Conservation (phyloP, 1,140 invertebrate genomes). For the Akabosia matsudoensis region DNA sequence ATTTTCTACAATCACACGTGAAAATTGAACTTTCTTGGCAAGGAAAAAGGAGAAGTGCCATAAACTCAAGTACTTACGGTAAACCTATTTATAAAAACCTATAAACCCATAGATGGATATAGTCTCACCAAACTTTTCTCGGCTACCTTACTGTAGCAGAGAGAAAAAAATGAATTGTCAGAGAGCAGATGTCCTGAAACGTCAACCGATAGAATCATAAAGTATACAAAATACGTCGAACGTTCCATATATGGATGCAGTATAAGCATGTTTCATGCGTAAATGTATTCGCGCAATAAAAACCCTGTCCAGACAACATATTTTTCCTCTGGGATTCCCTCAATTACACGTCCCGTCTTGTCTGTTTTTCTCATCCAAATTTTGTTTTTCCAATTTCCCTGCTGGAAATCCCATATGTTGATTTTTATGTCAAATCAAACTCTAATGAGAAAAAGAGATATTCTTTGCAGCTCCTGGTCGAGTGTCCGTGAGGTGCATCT, state of each 20-base stretch:
- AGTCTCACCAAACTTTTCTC: no score
- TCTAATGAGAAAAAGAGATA: neutral
- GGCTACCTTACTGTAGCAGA: no score
- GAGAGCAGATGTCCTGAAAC: slow-evolving; percentile 2
- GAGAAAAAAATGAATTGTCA: no score
- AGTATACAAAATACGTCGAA: no score
- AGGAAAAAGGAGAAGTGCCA: slow-evolving; percentile 1
- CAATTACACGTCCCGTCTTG: neutral
- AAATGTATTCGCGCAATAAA: neutral
- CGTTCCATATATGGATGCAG: neutral
- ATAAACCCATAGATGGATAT: no score
- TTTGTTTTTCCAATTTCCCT: slow-evolving; percentile 17
- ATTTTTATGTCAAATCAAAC: slow-evolving; percentile 1
- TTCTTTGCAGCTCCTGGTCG: neutral
- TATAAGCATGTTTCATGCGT: neutral
- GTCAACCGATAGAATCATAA: no score
- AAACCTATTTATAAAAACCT: neutral
- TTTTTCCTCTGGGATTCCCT: neutral
- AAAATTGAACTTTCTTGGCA: slow-evolving; percentile 2
- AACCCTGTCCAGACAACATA: slow-evolving; percentile 6
- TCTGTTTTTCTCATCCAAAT: slow-evolving; percentile 21
- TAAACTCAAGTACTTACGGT: neutral
- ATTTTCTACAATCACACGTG: slow-evolving; percentile 18
- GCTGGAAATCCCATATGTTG: neutral
- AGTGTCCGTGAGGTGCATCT: neutral